Percentiles rank a stretch among this genome's conserved stretches.
phyloP scores from a whole-genome alignment of 2,888 invertebrate species.

The Chydorus sphaericus region DNA sequence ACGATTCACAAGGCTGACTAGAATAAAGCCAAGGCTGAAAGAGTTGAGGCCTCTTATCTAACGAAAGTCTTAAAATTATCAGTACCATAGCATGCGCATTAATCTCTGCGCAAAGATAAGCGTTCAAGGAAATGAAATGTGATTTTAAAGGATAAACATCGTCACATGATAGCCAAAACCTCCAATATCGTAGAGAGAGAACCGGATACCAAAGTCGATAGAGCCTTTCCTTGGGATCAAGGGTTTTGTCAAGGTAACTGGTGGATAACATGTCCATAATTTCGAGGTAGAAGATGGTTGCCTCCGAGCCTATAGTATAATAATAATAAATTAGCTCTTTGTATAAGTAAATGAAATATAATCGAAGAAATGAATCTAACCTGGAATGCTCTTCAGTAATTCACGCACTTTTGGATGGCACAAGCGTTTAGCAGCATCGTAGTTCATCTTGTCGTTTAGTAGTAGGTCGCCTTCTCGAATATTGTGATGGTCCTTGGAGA shows the following conservation, averaged over 20 bases:
- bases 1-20: background rate
- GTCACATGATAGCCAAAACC: background rate
- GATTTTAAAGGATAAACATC: background rate
- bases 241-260: background rate
- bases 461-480: background rate
- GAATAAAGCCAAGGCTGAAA: background rate
- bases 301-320: background rate
- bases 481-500: background rate
- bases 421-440: background rate
- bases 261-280: background rate
- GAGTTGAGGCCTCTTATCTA: background rate
- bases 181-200: background rate
- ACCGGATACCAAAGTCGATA: background rate
- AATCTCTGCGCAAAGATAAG: slow-evolving; percentile 6
- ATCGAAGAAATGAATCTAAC: no score
- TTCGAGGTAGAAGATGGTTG: background rate
- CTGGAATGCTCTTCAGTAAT: background rate
- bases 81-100: slow-evolving; percentile 6
- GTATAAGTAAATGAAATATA: no score
- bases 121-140: background rate
- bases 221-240: background rate
- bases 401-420: background rate
- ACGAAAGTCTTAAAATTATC: background rate
- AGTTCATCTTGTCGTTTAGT: slow-evolving; percentile 2
- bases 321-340: no score